Evolutionary conservation across 1,140 invertebrate genomes (phyloP).

Genomic region (Sipha flava): DNA sequence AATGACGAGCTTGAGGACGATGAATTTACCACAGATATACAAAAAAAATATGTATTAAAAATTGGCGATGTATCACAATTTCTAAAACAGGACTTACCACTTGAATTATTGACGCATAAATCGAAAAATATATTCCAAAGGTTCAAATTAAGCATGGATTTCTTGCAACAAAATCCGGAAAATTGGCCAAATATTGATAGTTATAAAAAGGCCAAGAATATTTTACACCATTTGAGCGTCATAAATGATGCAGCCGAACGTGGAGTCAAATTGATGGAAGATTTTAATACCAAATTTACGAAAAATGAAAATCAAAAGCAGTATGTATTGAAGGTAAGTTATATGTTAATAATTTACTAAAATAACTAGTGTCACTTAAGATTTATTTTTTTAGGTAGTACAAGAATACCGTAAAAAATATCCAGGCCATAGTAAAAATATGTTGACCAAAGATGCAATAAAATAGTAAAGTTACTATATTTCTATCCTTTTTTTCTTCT

Average conservation of each 20-base stretch:
- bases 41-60: not conserved
- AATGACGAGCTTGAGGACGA: not conserved
- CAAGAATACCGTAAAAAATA: not conserved
- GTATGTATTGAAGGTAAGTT: constrained; percentile 35
- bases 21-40: not conserved
- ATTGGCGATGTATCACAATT: not conserved
- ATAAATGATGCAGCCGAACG: constrained; percentile 39
- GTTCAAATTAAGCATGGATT: not conserved
- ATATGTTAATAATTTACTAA: not conserved
- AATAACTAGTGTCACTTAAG: not conserved
- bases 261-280: constrained; percentile 36
- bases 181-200: not conserved
- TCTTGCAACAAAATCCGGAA: not conserved
- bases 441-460: no score
- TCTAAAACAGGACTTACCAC: not conserved
- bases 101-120: not conserved
- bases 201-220: not conserved
- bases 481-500: no score
- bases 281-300: constrained; percentile 37
- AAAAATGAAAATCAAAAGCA: constrained; percentile 38
- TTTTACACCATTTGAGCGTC: constrained; percentile 37
- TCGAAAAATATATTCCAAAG: not conserved
- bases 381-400: not conserved
- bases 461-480: no score
- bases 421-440: not conserved